Conservation (phyloP, 2,797 vertebrate species). For the Sphenopsis melanotis region DNA sequence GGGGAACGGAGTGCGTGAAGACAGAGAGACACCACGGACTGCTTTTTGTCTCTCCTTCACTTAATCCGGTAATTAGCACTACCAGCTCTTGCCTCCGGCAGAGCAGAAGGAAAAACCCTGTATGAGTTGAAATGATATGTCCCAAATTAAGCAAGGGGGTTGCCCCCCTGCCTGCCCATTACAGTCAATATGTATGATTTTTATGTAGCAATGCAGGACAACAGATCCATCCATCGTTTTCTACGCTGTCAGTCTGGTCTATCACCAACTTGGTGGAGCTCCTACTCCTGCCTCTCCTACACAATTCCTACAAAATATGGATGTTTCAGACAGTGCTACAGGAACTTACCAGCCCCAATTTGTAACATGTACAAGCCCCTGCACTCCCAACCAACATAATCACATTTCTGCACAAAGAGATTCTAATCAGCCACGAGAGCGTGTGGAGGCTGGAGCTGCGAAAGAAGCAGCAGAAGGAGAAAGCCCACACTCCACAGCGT, state of each 20-base stretch:
- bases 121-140: accelerated
- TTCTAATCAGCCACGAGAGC: background rate
- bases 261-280: background rate
- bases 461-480: conserved; percentile 33
- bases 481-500: background rate
- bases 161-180: background rate
- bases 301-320: background rate
- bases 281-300: conserved; percentile 38
- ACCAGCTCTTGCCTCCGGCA: background rate
- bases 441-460: conserved; percentile 30
- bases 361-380: background rate
- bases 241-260: conserved; percentile 1
- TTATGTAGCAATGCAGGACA: background rate
- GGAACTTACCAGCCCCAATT: background rate
- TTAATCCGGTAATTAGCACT: background rate
- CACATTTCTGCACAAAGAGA: background rate
- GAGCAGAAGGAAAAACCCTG: background rate
- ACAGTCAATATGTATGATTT: background rate
- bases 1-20: background rate
- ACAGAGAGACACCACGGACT: background rate
- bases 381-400: background rate
- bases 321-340: background rate
- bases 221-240: background rate
- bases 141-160: background rate
- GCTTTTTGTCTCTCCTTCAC: background rate